These are phyloP conservation scores for Mastomys coucha DNA, from an alignment of 2,113 vertebrate species.

Conservation along the genomic window DNA sequence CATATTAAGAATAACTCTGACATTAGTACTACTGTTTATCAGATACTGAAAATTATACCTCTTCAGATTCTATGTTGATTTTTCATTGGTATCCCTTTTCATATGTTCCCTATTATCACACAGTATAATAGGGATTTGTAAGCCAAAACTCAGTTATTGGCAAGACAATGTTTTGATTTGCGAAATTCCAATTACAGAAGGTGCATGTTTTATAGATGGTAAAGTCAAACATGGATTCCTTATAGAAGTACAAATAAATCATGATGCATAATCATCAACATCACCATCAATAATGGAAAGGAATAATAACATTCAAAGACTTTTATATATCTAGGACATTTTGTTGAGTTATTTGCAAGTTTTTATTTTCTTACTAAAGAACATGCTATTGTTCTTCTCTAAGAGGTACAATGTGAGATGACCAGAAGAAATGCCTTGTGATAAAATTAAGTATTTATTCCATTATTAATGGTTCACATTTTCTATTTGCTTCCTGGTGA, in stretches of 20 bases:
- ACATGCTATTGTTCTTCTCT: neutral
- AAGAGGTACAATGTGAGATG: neutral
- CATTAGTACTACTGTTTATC: neutral
- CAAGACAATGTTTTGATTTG: constrained; percentile 5
- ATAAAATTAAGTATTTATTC: neutral
- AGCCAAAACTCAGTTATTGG: neutral
- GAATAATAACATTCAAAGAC: neutral
- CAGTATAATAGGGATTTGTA: neutral
- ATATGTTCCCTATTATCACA: constrained; percentile 25
- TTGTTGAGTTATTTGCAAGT: neutral
- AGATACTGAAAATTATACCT: neutral
- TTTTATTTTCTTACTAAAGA: neutral
- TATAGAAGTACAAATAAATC: neutral
- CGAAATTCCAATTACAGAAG: neutral
- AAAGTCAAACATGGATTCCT: neutral
- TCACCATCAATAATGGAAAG: neutral
- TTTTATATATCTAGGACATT: neutral
- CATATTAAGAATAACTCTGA: neutral
- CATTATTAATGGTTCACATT: neutral
- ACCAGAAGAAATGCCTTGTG: neutral
- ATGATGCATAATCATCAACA: neutral
- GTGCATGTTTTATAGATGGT: neutral
- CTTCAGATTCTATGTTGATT: neutral
- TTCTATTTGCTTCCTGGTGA: neutral
- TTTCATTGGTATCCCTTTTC: constrained; percentile 32